Base-by-base conservation (phyloP, 2,888 invertebrate genomes). In the Stenoptilia bipunctidactyla region DNA sequence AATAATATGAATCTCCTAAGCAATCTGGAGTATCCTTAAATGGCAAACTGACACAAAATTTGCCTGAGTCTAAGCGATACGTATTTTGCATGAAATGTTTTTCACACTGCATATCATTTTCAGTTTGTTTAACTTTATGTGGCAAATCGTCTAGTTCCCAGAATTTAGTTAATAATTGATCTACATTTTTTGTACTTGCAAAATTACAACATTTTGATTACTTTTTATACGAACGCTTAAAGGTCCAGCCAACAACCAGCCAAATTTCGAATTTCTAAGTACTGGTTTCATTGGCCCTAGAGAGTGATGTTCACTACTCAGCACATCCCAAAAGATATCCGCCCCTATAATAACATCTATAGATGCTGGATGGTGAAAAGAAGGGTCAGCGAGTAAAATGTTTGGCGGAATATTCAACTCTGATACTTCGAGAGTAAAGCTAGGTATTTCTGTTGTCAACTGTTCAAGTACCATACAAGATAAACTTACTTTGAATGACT, bases 1-100 rank as follows among this genome's bases (percentile, higher is more conserved):
- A 15, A n/a, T 13, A 4, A 9, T 43, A 45, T 2, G 46, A 44
- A 15, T 47, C 43, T 12, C 47, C 46, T 14, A 46, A 39, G 4
- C 38, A 34, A 20, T 48, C 39, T 15, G 36, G 38, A 39, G 43
- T 15, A 35, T 40, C 42, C 15, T 20, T 44, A 10, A 27, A 46
- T 14, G 34, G 34, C 8, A 34, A 13, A 14, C 34, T 34, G 14
- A 34, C 44, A 37, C 42, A 42, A 15, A 37, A 34, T 15, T 37
- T 43, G 4, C 40, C 42, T 20, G 27, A 27, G 15, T 36, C 34
- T 33, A 27, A 13, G 10, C 37, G 2, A 33, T 1, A 42, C 33
- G 39, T 43, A 36, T 39, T 40, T 27, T 39, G 27, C 36, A 36
- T 15, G 36, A 44, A 44, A 13, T 40, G 40, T 14, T 20, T 39